Evolutionary conservation across 2,888 invertebrate species (phyloP).

Genomic region (Callimorpha dominula): DNA sequence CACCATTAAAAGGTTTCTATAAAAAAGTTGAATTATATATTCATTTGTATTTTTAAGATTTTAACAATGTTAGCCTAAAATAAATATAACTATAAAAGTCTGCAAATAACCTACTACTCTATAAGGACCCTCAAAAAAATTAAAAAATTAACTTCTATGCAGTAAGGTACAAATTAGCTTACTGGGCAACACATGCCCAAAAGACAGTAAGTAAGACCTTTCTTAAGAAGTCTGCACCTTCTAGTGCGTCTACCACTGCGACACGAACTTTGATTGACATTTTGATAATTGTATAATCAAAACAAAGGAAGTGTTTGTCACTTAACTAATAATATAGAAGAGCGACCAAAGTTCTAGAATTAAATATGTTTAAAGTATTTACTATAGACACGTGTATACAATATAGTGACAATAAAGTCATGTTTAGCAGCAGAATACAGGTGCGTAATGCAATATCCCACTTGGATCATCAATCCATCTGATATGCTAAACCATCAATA

Average conservation of each 20-base stretch:
- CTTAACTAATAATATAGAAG: too few relatives aligned
- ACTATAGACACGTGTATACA: neutral
- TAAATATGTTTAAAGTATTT: neutral
- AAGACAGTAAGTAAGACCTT: too few relatives aligned
- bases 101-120: neutral
- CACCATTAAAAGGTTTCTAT: slow-evolving; percentile 59
- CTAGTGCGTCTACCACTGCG: too few relatives aligned
- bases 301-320: too few relatives aligned
- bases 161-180: neutral
- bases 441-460: neutral
- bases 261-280: too few relatives aligned
- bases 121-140: neutral
- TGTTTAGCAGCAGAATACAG: neutral
- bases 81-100: neutral
- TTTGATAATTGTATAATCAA: too few relatives aligned
- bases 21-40: slow-evolving; percentile 59
- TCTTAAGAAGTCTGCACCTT: too few relatives aligned
- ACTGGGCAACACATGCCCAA: neutral
- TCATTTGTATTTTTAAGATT: neutral
- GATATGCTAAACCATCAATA: neutral
- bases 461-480: neutral
- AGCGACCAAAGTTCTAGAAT: neutral
- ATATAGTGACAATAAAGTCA: too few relatives aligned
- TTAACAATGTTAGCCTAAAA: neutral
- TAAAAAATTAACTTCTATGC: neutral